phyloP scores from a whole-genome alignment of 2,113 vertebrate genomes.

The Sebastes schlegelii region DNA sequence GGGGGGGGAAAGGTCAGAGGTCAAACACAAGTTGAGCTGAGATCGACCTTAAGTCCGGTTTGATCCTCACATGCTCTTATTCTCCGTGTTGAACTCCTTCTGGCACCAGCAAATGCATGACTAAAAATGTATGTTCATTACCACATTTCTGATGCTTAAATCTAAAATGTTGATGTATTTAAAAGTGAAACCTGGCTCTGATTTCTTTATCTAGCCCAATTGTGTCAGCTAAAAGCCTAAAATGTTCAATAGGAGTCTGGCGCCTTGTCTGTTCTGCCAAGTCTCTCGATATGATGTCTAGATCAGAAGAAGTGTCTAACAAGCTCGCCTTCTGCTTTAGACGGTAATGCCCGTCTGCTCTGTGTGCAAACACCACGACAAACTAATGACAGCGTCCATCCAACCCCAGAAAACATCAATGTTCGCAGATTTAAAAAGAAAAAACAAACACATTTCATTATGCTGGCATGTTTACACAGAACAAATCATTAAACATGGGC shows the following conservation, averaged over 20 bases:
- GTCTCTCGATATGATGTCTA: conserved; percentile 51
- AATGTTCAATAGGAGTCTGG: conserved; percentile 8
- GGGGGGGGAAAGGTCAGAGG: conserved; percentile 43
- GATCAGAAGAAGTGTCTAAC: conserved; percentile 66
- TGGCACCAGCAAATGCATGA: background rate
- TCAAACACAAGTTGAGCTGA: conserved; percentile 47
- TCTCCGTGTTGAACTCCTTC: background rate
- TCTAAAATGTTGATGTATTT: background rate
- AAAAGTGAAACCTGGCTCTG: conserved; percentile 8
- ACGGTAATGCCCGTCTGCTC: conserved; percentile 18
- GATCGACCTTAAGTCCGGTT: background rate
- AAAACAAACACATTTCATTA: conserved; percentile 50
- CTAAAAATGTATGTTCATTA: background rate
- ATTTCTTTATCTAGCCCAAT: background rate
- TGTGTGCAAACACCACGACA: conserved; percentile 52
- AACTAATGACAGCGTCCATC: conserved; percentile 55
- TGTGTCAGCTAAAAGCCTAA: conserved; percentile 34
- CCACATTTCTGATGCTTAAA: background rate
- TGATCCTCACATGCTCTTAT: conserved; percentile 1
- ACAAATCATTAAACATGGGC: conserved; percentile 56
- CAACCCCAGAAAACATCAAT: conserved; percentile 41
- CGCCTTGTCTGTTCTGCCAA: conserved; percentile 20
- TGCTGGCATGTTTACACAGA: conserved; percentile 51
- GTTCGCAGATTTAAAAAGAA: conserved; percentile 11
- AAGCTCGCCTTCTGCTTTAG: conserved; percentile 57